Evolutionary conservation across 2,888 invertebrate species (phyloP), one percentile per base, ranked within the genome.

Genomic region (Euplexia lucipara): DNA sequence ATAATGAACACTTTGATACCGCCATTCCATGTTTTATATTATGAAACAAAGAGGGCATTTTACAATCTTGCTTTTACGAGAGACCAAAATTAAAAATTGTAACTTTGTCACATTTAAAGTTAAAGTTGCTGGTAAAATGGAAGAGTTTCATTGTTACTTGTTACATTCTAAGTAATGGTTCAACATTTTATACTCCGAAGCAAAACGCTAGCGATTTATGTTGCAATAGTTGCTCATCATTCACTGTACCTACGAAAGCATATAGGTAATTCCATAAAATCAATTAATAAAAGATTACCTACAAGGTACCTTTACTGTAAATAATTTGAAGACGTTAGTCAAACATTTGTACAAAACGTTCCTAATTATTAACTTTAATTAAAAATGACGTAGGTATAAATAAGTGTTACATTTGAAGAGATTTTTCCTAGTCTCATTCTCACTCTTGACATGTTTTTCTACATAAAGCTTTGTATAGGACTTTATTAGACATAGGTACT

Each of bases 41-140:
- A 37, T 37, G 52, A 66, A 71, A 68, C 58, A 78, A 57, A 78
- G 49, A 69, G 18, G 52, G 32, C 42, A 37, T 56, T 65, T 62
- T 53, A 64, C 64, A 57, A 47, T 47, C 56, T 67, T 44, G 32
- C 44, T 48, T 60, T 67, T 54, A 66, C 60, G 62, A 68, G 59
- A 61, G 41, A 14, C 26, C 39, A 52, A 52, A 66, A 56, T 67
- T 52, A 64, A 45, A n/a, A 51, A 56, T 26, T 54, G 42, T 64
- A 62, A 64, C 45, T 48, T 59, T 52, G 52, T 42, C 14, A 57
- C 45, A 66, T 69, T 63, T 22, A 56, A 34, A 63, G 18, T 49
- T 49, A n/a, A 44, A 41, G 8, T 34, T 69, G 32, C 37, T 32
- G n/a, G 12, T 59, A 59, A 49, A 59, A 41, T 42, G 30, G 32